Percentiles rank a stretch among this genome's conserved stretches.
Evolutionary conservation across 2,797 vertebrate genomes (phyloP).

Genomic region (Setipinna tenuifilis): DNA sequence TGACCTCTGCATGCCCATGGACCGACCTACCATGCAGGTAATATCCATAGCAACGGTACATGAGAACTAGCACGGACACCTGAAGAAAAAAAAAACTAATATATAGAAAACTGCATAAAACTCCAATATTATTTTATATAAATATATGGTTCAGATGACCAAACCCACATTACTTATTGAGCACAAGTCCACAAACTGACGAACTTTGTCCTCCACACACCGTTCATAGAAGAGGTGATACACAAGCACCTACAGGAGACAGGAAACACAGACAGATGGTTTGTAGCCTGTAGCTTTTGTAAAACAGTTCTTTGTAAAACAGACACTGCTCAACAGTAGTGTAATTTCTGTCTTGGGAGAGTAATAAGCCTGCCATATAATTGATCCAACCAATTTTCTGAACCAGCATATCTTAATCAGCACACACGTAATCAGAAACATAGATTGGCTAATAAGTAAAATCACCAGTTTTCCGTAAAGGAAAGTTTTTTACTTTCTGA

Average conservation of each 20-base stretch:
- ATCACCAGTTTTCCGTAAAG: too few species aligned
- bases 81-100: constrained; percentile 55
- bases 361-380: too few species aligned
- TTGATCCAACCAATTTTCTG: too few species aligned
- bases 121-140: neutral
- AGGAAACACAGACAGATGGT: neutral
- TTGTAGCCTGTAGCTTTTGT: too few species aligned
- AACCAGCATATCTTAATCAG: too few species aligned
- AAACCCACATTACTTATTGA: constrained; percentile 96
- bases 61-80: constrained; percentile 93
- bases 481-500: too few species aligned
- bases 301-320: too few species aligned
- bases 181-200: constrained; percentile 95
- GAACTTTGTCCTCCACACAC: constrained; percentile 95
- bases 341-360: too few species aligned
- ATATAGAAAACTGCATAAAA: neutral
- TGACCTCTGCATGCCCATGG: constrained; percentile 96
- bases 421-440: too few species aligned
- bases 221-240: constrained; percentile 91
- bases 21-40: constrained; percentile 97
- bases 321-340: too few species aligned
- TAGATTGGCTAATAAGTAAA: too few species aligned
- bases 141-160: neutral
- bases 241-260: constrained; percentile 78
- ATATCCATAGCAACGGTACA: constrained; percentile 91